These are phyloP conservation scores for Haplochromis vanheusdeni DNA, from an alignment of 2,113 vertebrate species.

Conservation along the genomic window DNA sequence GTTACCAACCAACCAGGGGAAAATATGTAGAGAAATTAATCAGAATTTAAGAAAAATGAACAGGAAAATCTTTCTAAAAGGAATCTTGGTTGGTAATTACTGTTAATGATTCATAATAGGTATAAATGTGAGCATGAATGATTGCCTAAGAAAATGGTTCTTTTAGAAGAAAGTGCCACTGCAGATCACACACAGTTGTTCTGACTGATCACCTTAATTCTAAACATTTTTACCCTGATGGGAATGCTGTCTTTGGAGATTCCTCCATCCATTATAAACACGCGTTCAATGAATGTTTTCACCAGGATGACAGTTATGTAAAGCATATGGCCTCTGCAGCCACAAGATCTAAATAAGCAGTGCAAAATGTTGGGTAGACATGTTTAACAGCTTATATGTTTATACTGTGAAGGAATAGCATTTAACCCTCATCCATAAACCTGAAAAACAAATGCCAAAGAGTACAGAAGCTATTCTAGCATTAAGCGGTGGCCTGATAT, in stretches of 20 bases:
- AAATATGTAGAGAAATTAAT: not conserved
- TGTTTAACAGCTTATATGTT: not conserved
- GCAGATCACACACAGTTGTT: not conserved
- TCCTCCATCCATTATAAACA: not conserved
- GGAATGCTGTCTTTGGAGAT: not conserved
- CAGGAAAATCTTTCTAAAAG: not conserved
- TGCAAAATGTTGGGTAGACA: not conserved
- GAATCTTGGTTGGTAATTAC: accelerated
- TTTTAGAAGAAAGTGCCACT: not conserved
- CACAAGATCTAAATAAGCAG: not conserved
- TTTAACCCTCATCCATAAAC: not conserved
- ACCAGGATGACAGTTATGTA: not conserved
- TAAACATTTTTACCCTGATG: not conserved
- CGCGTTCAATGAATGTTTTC: not conserved
- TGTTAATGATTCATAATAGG: accelerated
- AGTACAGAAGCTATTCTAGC: not conserved
- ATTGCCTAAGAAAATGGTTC: accelerated
- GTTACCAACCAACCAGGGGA: accelerated
- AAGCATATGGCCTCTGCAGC: not conserved
- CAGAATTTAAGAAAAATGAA: not conserved
- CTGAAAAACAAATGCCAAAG: not conserved
- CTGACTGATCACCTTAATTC: not conserved
- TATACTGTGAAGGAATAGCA: not conserved
- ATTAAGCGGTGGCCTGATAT: accelerated
- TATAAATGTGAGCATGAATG: not conserved